phyloP scores from a whole-genome alignment of 2,888 invertebrate species.

The Dinocampus coccinellae region DNA sequence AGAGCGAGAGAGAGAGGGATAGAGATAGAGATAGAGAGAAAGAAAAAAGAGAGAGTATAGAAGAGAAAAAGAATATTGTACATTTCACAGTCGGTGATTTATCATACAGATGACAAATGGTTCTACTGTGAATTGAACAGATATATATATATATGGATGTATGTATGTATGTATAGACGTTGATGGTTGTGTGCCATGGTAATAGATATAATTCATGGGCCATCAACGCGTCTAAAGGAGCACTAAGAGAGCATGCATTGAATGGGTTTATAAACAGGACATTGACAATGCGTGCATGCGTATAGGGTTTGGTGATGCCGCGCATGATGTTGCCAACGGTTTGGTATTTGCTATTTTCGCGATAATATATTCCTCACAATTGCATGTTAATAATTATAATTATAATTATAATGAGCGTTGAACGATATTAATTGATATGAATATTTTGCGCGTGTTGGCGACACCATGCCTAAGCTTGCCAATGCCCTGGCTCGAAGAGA shows the following conservation, averaged over 20 bases:
- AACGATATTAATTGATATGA: constrained; percentile 47
- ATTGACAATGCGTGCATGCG: constrained; percentile 70
- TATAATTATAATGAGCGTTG: constrained; percentile 38
- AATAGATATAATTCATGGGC: background rate
- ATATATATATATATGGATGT: background rate
- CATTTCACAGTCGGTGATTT: constrained; percentile 42
- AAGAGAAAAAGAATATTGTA: constrained; percentile 1
- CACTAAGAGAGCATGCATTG: constrained; percentile 63
- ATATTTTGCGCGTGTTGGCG: constrained; percentile 64
- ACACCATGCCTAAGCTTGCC: constrained; percentile 75
- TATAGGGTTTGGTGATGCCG: constrained; percentile 67
- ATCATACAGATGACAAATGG: background rate
- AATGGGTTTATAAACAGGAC: constrained; percentile 64
- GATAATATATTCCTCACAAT: constrained; percentile 39
- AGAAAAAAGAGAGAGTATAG: constrained; percentile 27
- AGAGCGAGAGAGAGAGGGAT: background rate
- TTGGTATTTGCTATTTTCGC: constrained; percentile 43
- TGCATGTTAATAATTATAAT: constrained; percentile 17
- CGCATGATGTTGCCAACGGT: constrained; percentile 68
- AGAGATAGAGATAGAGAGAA: constrained; percentile 26
- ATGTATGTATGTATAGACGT: background rate
- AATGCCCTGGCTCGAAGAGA: constrained; percentile 87
- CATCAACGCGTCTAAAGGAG: constrained; percentile 18
- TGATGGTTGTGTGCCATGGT: constrained; percentile 3
- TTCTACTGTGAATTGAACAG: background rate